These are phyloP conservation scores for Megalopta genalis DNA, from an alignment of 1,140 invertebrate species.

Conservation along the genomic window DNA sequence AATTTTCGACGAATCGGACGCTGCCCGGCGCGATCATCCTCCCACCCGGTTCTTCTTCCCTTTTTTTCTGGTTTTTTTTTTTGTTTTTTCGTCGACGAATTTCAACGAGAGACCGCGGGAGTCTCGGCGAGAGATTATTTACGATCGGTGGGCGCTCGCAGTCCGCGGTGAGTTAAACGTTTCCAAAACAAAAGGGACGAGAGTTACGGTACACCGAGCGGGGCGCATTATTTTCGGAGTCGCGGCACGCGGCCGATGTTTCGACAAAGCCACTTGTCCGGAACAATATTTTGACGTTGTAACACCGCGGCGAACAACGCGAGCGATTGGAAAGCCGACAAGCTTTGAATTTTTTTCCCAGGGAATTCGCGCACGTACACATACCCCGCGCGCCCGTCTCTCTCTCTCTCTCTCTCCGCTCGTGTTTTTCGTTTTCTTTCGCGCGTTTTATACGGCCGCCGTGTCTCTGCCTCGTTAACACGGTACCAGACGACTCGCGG, in stretches of 20 bases:
- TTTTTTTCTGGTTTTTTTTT: no score
- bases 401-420: no score
- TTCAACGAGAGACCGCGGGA: neutral
- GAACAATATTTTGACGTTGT: conserved; percentile 48
- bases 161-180: conserved; percentile 28
- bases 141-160: neutral
- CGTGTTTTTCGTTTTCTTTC: no score
- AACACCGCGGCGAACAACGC: conserved; percentile 29
- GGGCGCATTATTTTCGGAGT: conserved; percentile 41
- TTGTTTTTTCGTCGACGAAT: neutral
- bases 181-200: conserved; percentile 39
- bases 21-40: no score
- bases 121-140: conserved; percentile 14
- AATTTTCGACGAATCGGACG: no score
- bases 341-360: conserved; percentile 27
- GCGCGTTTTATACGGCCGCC: no score
- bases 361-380: conserved; percentile 7
- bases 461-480: no score
- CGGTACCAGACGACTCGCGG: no score
- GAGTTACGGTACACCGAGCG: conserved; percentile 11
- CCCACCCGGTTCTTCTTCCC: neutral
- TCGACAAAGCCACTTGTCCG: conserved; percentile 36
- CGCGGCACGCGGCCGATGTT: conserved; percentile 22
- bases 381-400: no score
- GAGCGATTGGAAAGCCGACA: conserved; percentile 38